Evolutionary conservation across 2,888 invertebrate species (phyloP), one percentile per base, ranked within the genome.

Genomic region (Lasioglossum pauxillum): DNA sequence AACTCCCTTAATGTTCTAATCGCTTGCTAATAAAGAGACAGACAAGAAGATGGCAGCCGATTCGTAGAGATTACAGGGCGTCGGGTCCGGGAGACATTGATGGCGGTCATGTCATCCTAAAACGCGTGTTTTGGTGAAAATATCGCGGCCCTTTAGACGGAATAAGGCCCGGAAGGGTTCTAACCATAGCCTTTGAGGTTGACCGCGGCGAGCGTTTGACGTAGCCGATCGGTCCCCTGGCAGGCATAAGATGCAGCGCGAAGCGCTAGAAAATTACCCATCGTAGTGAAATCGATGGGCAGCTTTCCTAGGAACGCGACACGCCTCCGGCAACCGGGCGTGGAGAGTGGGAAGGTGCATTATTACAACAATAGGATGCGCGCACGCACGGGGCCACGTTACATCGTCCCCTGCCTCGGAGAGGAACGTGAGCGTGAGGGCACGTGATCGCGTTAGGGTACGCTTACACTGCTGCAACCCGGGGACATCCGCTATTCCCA

Each of bases 311-410:
- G 73, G 80, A 83, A 83, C 75, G 82, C 78, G 78, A 86, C 85
- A 80, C 74, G 82, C 86, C 81, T 81, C 72, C 86, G 77, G 85
- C 85, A 81, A 78, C 75, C 75, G 81, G 74, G 69, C 57, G 77
- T 80, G 69, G 67, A 60, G 67, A 77, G 72, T 78, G 73, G 64
- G 57, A 80, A 78, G 73, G 69, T 75, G 82, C 77, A 84, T 87
- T 91, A 89, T 92, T 92, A 88, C 82, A 85, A 90, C 88, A 92
- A 92, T 91, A 88, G 90, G 83, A 92, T 86, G 87, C 80, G 44
- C 86, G 83, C 75, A 85, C 73, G 84, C 84, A 83, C 64, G 71
- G 64, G 31, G 44, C 83, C 64, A 78, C 46, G 73, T 77, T 77
- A 78, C 77, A 71, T 83, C 57, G 49, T 23, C 57, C 35, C 49